phyloP scores from a whole-genome alignment of 35 echinoderm and acorn worm species.

The Holothuria glaberrima region DNA sequence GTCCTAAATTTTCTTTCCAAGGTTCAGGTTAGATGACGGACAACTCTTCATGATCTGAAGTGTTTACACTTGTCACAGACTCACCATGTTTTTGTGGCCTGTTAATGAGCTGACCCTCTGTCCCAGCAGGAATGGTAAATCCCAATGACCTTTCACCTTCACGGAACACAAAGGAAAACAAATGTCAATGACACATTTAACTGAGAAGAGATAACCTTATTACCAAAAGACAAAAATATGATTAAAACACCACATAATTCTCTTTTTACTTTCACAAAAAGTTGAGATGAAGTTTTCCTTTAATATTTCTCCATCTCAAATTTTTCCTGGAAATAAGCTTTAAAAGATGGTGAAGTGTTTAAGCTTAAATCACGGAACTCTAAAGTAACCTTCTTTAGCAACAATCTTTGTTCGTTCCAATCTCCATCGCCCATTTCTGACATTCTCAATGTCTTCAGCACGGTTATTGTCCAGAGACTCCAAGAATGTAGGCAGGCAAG shows the following conservation, averaged over 20 bases:
- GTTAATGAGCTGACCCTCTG: slow-evolving; percentile 72
- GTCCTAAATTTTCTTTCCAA: no score
- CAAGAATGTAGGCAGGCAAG: slow-evolving; percentile 72
- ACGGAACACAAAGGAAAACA: not conserved
- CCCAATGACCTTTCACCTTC: slow-evolving; percentile 78
- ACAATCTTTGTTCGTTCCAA: slow-evolving; percentile 80
- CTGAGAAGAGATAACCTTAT: no score
- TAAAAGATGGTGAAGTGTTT: not conserved
- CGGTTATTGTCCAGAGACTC: slow-evolving; percentile 94
- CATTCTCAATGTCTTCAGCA: slow-evolving; percentile 77
- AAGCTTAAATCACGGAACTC: not conserved
- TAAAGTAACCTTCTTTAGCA: slow-evolving; percentile 67
- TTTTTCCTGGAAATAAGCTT: no score
- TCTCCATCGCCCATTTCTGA: slow-evolving; percentile 61
- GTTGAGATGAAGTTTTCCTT: no score
- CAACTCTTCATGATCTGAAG: no score
- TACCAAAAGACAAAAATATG: no score
- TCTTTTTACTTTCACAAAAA: no score
- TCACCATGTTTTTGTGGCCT: slow-evolving; percentile 63
- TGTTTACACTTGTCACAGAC: not conserved
- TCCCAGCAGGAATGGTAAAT: slow-evolving; percentile 82
- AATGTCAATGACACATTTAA: not conserved
- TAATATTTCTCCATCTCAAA: no score
- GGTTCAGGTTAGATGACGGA: no score
- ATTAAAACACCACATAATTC: no score